A percentile compares a stretch with the other conserved stretches of the same genome.
These are phyloP conservation scores for Mormyrus proboscirostris DNA, from an alignment of 2,797 vertebrate genomes.

Conservation along the genomic window DNA sequence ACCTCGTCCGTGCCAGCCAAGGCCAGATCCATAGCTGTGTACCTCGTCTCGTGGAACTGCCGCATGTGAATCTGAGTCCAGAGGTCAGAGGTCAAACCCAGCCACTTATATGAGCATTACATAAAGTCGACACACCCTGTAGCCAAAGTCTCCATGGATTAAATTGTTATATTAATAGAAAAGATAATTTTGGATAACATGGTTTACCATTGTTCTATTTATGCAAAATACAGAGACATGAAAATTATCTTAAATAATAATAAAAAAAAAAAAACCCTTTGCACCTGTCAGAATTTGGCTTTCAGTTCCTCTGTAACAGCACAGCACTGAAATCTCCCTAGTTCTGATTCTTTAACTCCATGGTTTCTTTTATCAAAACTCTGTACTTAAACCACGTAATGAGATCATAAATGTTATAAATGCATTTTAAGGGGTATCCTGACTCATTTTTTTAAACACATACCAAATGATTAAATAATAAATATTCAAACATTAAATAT, in stretches of 20 bases:
- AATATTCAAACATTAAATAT: background rate
- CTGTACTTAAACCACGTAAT: background rate
- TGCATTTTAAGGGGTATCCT: background rate
- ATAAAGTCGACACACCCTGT: background rate
- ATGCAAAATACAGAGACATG: background rate
- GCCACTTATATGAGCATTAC: background rate
- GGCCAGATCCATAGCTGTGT: conserved; percentile 82
- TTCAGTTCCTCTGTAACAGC: background rate
- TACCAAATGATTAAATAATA: background rate
- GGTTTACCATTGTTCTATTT: background rate
- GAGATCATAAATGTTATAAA: background rate
- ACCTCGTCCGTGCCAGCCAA: conserved; percentile 90
- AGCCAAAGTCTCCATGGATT: background rate
- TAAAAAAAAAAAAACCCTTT: background rate
- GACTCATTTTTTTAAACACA: background rate
- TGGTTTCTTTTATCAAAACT: background rate
- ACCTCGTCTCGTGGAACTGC: conserved; percentile 90
- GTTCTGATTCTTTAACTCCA: background rate
- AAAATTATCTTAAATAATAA: background rate
- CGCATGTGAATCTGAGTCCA: conserved; percentile 79
- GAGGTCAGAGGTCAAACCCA: background rate
- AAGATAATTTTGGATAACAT: background rate
- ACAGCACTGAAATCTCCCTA: background rate
- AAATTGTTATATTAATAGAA: background rate
- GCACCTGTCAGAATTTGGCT: background rate